Evolutionary conservation across 35 echinoderm and acorn worm species (phyloP).

Genomic region (Heliocidaris erythrogramma): DNA sequence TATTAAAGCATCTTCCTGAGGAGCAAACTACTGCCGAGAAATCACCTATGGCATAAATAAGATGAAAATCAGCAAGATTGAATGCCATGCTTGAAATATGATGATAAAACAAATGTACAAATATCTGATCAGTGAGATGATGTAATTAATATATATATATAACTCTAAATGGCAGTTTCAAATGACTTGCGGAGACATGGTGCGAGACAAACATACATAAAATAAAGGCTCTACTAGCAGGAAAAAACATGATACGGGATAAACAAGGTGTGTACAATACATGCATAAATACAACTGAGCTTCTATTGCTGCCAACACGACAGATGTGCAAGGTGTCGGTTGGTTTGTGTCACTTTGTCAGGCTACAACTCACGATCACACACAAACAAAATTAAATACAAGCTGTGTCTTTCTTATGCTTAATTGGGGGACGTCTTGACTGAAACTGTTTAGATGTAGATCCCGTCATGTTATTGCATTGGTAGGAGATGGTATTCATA

Average conservation of each 20-base stretch:
- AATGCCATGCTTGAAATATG: neutral
- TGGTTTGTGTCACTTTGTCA: neutral
- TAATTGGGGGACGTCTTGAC: neutral
- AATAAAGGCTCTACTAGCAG: neutral
- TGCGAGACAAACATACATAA: neutral
- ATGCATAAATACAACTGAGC: neutral
- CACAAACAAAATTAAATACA: neutral
- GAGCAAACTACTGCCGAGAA: neutral
- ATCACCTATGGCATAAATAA: neutral
- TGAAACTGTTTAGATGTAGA: neutral
- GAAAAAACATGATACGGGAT: neutral
- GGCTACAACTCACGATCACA: neutral
- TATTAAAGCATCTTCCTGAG: neutral
- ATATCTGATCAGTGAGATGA: neutral
- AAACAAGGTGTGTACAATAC: slow-evolving; percentile 2
- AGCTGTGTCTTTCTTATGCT: neutral
- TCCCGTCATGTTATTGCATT: neutral
- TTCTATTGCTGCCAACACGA: neutral
- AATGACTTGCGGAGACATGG: neutral
- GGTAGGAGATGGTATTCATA: neutral
- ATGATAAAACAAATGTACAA: neutral
- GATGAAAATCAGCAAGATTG: neutral
- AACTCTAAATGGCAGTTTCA: slow-evolving; percentile 2
- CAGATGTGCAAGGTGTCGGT: neutral
- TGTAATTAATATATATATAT: neutral